A percentile compares a stretch with the other conserved stretches of the same genome.
Evolutionary conservation across 2,113 vertebrate species (phyloP).

Genomic region (Ovis canadensis): DNA sequence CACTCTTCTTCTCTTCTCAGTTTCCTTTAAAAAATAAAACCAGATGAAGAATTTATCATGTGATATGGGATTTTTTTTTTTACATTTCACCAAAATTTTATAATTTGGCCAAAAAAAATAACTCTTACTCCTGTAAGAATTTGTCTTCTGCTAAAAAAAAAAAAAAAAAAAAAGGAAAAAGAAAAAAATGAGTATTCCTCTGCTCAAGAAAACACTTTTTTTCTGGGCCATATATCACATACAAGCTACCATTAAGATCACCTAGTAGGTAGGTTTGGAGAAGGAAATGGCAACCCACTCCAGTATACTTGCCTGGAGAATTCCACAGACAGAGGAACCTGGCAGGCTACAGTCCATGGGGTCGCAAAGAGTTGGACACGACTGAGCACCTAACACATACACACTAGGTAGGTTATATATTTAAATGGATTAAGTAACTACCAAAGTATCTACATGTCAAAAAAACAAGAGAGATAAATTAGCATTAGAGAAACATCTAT

Average conservation of each 20-base stretch:
- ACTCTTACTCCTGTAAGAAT: background rate
- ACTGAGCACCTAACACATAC: background rate
- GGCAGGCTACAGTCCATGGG: background rate
- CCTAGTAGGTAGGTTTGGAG: background rate
- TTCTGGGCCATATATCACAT: background rate
- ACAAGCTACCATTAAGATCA: background rate
- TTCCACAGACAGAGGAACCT: background rate
- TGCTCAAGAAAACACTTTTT: background rate
- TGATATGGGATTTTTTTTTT: slow-evolving; percentile 19
- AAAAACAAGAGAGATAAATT: background rate
- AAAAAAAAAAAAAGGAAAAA: background rate
- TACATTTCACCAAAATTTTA: background rate
- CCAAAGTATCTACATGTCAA: background rate
- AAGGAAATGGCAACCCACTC: background rate
- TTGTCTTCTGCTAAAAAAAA: background rate
- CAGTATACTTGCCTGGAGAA: background rate
- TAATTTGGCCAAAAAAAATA: background rate
- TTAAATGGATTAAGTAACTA: background rate
- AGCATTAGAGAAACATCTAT: background rate
- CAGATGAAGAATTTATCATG: background rate
- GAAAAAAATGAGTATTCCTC: background rate
- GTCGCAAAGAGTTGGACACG: background rate
- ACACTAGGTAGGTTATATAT: background rate
- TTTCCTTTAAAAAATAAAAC: slow-evolving; percentile 81
- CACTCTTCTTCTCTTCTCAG: slow-evolving; percentile 88